Evolutionary conservation across 2,797 vertebrate species (phyloP).

Genomic region (Brachyalestes nurse): DNA sequence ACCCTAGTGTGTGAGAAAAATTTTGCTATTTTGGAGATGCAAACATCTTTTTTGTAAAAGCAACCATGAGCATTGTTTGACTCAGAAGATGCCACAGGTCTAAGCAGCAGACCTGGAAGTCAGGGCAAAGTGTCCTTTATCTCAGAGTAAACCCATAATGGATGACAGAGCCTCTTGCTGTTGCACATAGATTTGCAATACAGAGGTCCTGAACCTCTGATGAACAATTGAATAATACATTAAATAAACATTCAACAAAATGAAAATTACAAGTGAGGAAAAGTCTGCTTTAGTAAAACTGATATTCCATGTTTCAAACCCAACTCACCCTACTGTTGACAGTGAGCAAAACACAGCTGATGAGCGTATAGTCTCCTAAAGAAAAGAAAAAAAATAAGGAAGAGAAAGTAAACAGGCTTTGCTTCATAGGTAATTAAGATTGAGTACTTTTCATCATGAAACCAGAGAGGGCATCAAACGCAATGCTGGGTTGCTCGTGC

Average conservation of each 20-base stretch:
- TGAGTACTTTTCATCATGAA: conserved; percentile 40
- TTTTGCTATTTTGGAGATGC: neutral
- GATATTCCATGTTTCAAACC: neutral
- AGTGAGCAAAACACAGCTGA: neutral
- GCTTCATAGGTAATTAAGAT: conserved; percentile 45
- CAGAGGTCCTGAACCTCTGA: neutral
- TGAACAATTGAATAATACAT: neutral
- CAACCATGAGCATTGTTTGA: too few relatives aligned
- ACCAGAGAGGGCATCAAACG: conserved; percentile 37
- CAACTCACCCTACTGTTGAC: neutral
- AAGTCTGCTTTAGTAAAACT: neutral
- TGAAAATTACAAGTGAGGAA: neutral
- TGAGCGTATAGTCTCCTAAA: neutral
- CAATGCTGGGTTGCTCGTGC: conserved; percentile 10
- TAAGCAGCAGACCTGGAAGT: too few relatives aligned
- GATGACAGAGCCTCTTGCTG: neutral
- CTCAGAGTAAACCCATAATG: neutral
- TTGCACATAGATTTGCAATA: neutral
- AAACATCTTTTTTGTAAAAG: neutral
- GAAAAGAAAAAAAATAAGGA: neutral
- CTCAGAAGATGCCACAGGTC: too few relatives aligned
- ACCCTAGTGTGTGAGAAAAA: neutral
- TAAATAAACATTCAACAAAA: neutral
- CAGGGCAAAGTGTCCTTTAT: neutral
- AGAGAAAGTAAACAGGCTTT: conserved; percentile 3